Evolutionary conservation across 2,113 vertebrate species (phyloP).

Genomic region (Zapornia atra): DNA sequence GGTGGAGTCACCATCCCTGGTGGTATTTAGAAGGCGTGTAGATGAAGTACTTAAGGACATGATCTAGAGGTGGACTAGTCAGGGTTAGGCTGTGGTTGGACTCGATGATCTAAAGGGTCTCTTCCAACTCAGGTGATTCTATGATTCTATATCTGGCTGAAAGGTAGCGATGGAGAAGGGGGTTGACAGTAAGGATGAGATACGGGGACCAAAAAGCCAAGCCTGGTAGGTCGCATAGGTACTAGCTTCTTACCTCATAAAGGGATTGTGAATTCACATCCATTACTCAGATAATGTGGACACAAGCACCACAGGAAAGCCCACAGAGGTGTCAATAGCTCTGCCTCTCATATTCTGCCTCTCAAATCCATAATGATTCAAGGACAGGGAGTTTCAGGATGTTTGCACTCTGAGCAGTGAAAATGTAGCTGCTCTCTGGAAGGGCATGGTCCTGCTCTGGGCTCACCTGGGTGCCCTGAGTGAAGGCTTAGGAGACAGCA

Average conservation of each 20-base stretch:
- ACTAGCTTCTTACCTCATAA: background rate
- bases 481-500: background rate
- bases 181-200: background rate
- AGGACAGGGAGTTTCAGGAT: background rate
- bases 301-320: background rate
- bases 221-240: background rate
- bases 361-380: background rate
- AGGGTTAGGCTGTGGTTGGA: no score
- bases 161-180: background rate
- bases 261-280: background rate
- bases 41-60: no score
- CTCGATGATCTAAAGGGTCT: no score
- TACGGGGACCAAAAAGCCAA: background rate
- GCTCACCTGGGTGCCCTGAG: background rate
- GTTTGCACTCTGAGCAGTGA: background rate
- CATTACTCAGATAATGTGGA: background rate
- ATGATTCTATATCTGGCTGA: background rate
- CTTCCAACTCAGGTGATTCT: no score
- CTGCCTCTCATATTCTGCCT: background rate
- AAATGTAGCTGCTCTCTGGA: background rate
- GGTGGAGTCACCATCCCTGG: no score
- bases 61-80: no score
- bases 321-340: background rate
- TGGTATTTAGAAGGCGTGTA: no score
- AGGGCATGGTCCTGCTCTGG: background rate